Evolutionary conservation across 1,140 invertebrate species (phyloP), one percentile per base, ranked within the genome.

Genomic region (Heliothis subflexa): DNA sequence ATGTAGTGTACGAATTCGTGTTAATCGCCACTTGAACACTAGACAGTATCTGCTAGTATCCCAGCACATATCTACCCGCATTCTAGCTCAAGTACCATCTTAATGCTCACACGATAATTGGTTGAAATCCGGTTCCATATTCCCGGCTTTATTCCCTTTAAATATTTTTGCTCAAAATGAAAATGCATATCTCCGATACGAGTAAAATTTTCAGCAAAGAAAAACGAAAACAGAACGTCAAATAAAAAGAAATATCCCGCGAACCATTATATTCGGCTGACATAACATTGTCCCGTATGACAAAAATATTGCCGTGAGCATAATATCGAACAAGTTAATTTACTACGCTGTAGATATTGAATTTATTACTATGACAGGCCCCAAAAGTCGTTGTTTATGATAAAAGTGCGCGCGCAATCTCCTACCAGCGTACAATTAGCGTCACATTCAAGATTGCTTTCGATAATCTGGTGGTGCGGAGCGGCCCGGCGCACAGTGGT

Each of bases 401-500:
- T 82, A 88, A 87, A 88, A 88, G 78, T 40, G 81, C 80, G 82
- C 47, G 81, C 80, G 79, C 81, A 79, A 82, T 81, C 78, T 82
- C 75, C 81, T 79, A 77, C 80, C 81, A 68, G 77, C 74, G 70
- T 78, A 82, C 85, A 89, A 89, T 89, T 89, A 89, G 88, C 82
- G 78, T 80, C 81, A 85, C 85, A 86, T 86, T 89, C 85, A 88
- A 86, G 86, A 88, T 89, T 81, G 81, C 81, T 78, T 81, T 76
- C 82, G 81, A 83, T 88, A 88, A 86, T 88, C 84, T 83, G 72
- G 78, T 83, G 80, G 74, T 57, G 12, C 52, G 59, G 16, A 74
- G 50, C 55, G 66, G 14, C 47, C 25, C 61, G 18, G 5, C 7
- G 50, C 33, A n/a, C n/a, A n/a, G n/a, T n/a, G n/a, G n/a, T n/a